Percentiles rank a stretch among this genome's conserved stretches.
Conservation (phyloP, 2,797 vertebrate species). For the Myiothlypis coronata region DNA sequence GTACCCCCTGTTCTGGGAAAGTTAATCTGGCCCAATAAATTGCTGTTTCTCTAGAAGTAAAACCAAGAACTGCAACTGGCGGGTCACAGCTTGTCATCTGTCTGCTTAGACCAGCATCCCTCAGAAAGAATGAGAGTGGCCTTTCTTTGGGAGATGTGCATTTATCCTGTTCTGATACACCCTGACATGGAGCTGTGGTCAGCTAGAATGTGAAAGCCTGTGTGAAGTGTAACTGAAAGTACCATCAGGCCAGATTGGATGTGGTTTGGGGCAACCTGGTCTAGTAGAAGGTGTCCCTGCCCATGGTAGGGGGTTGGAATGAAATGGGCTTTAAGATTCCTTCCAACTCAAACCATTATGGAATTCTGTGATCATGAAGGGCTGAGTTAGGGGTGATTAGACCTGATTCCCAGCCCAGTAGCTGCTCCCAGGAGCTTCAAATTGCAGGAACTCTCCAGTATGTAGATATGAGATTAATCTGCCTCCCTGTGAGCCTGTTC, state of each 20-base stretch:
- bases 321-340: background rate
- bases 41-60: background rate
- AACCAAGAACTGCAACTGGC: background rate
- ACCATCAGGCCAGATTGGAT: background rate
- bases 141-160: background rate
- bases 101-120: background rate
- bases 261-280: background rate
- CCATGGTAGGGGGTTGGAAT: background rate
- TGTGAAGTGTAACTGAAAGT: background rate
- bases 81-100: background rate
- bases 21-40: background rate
- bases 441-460: background rate
- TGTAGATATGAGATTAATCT: accelerated
- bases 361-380: background rate
- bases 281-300: background rate
- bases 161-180: background rate
- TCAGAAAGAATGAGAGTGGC: background rate
- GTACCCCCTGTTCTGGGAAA: background rate
- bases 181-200: background rate
- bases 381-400: background rate
- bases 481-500: background rate
- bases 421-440: background rate
- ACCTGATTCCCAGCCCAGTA: background rate
- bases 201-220: background rate
- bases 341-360: background rate